Percentiles rank a stretch among this genome's conserved stretches.
phyloP scores from a whole-genome alignment of 2,888 invertebrate genomes.

The Mechanitis messenoides region DNA sequence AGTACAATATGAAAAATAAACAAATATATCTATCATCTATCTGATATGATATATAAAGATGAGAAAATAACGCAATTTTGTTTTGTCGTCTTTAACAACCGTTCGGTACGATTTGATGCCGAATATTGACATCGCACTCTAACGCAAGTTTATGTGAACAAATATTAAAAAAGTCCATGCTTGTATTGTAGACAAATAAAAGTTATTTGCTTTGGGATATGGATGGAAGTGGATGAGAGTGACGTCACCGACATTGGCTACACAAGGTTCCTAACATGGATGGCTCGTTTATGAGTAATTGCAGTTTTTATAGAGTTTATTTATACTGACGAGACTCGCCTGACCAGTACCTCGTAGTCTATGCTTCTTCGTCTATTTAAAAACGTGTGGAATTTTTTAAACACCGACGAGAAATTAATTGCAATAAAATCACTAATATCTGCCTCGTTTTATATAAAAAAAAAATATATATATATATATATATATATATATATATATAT shows the following conservation, averaged over 20 bases:
- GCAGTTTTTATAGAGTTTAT: constrained; percentile 9
- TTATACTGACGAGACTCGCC: constrained; percentile 5
- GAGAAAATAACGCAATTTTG: not conserved
- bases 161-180: constrained; percentile 14
- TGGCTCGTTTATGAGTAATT: constrained; percentile 2
- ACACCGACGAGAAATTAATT: not conserved
- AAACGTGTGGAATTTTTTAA: not conserved
- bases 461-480: no score
- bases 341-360: not conserved
- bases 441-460: not conserved
- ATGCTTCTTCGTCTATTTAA: not conserved
- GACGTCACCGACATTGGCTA: not conserved
- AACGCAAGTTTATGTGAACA: constrained; percentile 7
- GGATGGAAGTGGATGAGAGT: constrained; percentile 8
- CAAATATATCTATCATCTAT: no score
- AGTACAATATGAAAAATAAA: no score
- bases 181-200: constrained; percentile 13
- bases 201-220: constrained; percentile 10
- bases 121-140: constrained; percentile 21
- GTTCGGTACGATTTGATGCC: constrained; percentile 15
- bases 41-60: not conserved
- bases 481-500: no score
- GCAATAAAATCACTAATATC: not conserved
- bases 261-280: not conserved
- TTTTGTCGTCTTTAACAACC: not conserved